Evolutionary conservation across 2,888 invertebrate genomes (phyloP).

Genomic region (Clepsis dumicolana): DNA sequence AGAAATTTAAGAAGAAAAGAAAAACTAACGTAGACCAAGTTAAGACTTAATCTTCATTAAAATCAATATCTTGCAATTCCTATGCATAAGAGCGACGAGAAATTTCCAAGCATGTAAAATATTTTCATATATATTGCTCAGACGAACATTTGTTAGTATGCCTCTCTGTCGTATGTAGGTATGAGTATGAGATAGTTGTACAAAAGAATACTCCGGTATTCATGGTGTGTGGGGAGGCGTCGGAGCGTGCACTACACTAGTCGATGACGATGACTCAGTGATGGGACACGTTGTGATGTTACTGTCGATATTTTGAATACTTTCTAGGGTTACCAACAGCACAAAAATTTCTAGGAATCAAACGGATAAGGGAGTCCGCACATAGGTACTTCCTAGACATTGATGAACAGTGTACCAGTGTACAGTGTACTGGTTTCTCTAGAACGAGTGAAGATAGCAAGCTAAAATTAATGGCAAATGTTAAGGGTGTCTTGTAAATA

Average conservation of each 20-base stretch:
- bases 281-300: conserved; percentile 45
- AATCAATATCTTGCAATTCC: conserved; percentile 3
- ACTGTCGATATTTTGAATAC: conserved; percentile 15
- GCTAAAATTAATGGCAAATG: no score
- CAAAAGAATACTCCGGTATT: conserved; percentile 79
- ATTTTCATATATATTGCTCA: conserved; percentile 37
- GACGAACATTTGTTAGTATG: conserved; percentile 47
- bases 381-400: no score
- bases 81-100: conserved; percentile 9
- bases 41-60: conserved; percentile 2
- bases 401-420: no score
- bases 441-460: no score
- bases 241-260: conserved; percentile 79
- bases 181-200: conserved; percentile 50
- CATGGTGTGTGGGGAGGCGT: conserved; percentile 73
- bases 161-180: conserved; percentile 51
- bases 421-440: no score
- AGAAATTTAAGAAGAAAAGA: no score
- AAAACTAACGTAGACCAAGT: conserved; percentile 15
- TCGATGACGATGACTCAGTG: conserved; percentile 79
- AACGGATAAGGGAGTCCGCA: no score
- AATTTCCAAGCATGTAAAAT: conserved; percentile 23
- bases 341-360: no score
- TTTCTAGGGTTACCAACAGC: no score
- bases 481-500: no score